Conservation (phyloP, 23 tunicate genomes). For the Oikopleura vanhoeffeni region DNA sequence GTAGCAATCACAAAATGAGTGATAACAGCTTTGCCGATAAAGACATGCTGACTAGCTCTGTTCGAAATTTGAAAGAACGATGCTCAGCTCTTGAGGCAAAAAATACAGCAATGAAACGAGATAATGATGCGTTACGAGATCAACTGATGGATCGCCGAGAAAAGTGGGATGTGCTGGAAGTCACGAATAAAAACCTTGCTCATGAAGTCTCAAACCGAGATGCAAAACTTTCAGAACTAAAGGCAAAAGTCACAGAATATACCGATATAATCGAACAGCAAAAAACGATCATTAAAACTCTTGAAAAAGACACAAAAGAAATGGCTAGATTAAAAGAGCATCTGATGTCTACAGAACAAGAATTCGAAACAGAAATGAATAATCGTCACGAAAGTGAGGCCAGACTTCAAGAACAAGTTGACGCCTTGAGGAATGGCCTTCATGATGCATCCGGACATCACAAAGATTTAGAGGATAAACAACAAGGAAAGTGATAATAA, state of each 20-base stretch:
- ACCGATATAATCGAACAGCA: background rate
- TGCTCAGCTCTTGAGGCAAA: background rate
- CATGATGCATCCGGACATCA: background rate
- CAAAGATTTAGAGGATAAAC: background rate
- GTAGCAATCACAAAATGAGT: background rate
- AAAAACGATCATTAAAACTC: background rate
- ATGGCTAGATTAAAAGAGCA: background rate
- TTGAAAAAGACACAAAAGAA: background rate
- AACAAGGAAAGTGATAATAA: background rate
- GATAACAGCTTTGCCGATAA: background rate
- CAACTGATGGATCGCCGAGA: slow-evolving; percentile 10
- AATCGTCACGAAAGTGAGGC: background rate
- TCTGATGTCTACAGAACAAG: background rate
- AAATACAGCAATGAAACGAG: background rate
- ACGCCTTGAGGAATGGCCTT: background rate
- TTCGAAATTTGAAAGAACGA: background rate
- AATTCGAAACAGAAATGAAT: background rate
- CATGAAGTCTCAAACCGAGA: background rate
- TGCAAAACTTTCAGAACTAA: background rate
- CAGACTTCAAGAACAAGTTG: slow-evolving; percentile 3
- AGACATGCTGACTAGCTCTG: background rate
- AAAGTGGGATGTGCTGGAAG: background rate
- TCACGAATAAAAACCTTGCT: background rate
- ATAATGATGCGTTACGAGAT: slow-evolving; percentile 1
- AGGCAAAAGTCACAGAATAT: background rate